Conservation (phyloP, 1,140 invertebrate genomes). For the Zeugodacus cucurbitae region DNA sequence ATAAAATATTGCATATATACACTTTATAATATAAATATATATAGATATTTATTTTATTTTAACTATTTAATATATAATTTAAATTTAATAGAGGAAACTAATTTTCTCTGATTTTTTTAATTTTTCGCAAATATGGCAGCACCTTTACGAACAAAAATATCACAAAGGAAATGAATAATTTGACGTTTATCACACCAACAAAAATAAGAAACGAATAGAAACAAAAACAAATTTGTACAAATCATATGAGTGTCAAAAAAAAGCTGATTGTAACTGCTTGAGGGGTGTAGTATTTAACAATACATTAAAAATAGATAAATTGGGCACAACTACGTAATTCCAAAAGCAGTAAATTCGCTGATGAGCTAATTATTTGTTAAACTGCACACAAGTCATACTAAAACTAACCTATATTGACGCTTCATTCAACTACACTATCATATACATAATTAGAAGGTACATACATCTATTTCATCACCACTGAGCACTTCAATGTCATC, state of each 20-base stretch:
- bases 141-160: not conserved
- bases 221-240: slow-evolving; percentile 12
- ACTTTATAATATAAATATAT: no score
- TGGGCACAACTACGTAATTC: slow-evolving; percentile 5
- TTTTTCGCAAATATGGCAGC: not conserved
- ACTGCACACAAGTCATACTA: not conserved
- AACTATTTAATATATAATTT: no score
- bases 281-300: not conserved
- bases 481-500: slow-evolving; percentile 55
- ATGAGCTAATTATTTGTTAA: not conserved
- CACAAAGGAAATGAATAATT: not conserved
- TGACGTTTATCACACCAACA: not conserved
- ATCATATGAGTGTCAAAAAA: slow-evolving; percentile 8
- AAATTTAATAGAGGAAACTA: no score
- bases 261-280: not conserved
- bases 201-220: not conserved
- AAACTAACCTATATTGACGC: not conserved
- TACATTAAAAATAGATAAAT: not conserved
- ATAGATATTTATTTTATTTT: no score
- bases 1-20: no score
- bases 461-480: slow-evolving; percentile 46
- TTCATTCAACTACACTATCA: not conserved
- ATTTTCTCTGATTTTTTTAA: no score
- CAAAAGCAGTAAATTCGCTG: not conserved
- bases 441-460: not conserved